Base-by-base conservation (phyloP, 2,888 invertebrate genomes). In the Pyrrhia umbra region DNA sequence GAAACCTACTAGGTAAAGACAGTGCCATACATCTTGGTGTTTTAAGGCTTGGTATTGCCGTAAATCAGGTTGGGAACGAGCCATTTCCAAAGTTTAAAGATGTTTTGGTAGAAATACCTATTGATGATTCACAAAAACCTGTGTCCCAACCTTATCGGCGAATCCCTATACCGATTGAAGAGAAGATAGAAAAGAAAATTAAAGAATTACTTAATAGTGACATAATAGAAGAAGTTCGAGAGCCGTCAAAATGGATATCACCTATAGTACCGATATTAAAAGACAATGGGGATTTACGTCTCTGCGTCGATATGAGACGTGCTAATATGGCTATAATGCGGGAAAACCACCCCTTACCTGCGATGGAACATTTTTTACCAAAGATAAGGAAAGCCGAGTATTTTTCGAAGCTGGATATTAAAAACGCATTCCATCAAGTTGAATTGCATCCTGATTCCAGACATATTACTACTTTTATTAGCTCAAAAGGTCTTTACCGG, bases 281-380 rank as follows among this genome's bases (percentile, higher is more conserved):
- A 55, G 67, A 55, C 0, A 55, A 70, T 39, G 79, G 77, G 0
- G 83, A 83, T 0, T 2, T 83, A 2, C 63, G 82, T 0, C 0
- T 81, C 0, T 83, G 83, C 51, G 59, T 81, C 0, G 81, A 82
- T 40, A 81, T 81, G 82, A 23, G 68, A 80, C 86, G 86, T 39
- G 83, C 80, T 0, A 82, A 84, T 51, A 6, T 8, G 5, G 80
- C 80, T 1, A 82, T 82, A 0, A 9, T 60, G 10, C 37, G 80
- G 0, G 81, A 81, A 67, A 84, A 81, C 5, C 79, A 81, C 21
- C 80, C 80, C 6, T 39, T 81, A 21, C 79, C 81, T 0, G 63
- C 68, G 0, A 83, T 81, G 80, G 80, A 78, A 79, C 86, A 58
- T 9, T 20, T 73, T 0, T 37, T 67, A 13, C 66, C 63, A 3